Base-by-base conservation (phyloP, 2,797 vertebrate species). In the Urophycis tenuis region DNA sequence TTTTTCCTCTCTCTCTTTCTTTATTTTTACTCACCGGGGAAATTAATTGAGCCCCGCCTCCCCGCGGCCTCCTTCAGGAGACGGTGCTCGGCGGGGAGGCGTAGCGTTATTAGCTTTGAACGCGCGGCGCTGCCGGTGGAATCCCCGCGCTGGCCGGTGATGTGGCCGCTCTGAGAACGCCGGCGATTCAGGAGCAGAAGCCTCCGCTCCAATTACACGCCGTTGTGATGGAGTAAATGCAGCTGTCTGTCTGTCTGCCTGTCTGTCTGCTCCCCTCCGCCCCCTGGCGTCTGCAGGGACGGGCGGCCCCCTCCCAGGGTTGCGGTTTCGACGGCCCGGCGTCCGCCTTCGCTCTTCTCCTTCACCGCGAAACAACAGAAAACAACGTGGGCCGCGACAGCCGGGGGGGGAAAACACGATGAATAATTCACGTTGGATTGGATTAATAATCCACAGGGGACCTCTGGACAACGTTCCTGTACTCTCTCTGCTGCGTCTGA, bases 31-130 rank as follows among this genome's bases (percentile, higher is more conserved):
- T 71, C 69, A 1, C 69, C 29, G 19, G 69, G 69, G 69, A 71
- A 71, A 71, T 71, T 33, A 71, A 71, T 71, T 19, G 0, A 71
- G 8, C 14, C 32, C 30, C 7, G 17, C 30, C 17, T 12, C n/a
- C 69, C 32, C 14, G 0, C 15, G 14, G 11, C 67, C 69, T 29
- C 9, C 32, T 71, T 31, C 11, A 71, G 0, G 69, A 33, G 32
- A 32, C 9, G 30, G 19, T 15, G 32, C 31, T 71, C 15, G 32
- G 29, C 31, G 3, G 2, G 29, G 67, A 5, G 1, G 3, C 30
- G 85, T 78, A 78, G 79, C 31, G 77, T 41, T 83, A 80, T 81
- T 84, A 76, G 81, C 32, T 89, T 90, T 89, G 25, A 67, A 67
- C 12, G 10, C 25, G 60, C 60, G 3, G 9, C 25, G 12, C 60